These are phyloP conservation scores for Rhinogobio ventralis DNA, from an alignment of 2,797 vertebrate genomes.

Conservation along the genomic window DNA sequence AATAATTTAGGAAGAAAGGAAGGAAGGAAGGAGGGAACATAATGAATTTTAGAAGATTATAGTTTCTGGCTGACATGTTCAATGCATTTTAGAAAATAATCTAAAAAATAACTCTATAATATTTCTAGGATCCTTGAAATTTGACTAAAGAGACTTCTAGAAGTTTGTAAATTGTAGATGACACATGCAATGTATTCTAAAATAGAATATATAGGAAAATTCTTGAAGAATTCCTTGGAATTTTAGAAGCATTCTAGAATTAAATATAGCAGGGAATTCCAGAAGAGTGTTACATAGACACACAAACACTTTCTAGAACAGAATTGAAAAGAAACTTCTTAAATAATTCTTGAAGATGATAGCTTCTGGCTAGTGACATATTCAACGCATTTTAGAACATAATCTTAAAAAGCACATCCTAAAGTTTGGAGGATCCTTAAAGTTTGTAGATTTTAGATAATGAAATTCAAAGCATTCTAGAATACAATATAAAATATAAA, in stretches of 20 bases:
- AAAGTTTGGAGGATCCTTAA: not conserved
- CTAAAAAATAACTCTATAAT: too few species aligned
- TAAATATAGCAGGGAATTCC: not conserved
- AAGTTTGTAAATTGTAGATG: too few species aligned
- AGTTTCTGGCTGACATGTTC: not conserved
- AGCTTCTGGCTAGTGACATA: not conserved
- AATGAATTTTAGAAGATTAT: too few species aligned
- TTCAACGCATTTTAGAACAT: not conserved
- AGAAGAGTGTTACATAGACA: not conserved
- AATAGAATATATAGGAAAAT: too few species aligned
- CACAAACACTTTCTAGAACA: not conserved
- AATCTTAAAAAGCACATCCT: not conserved
- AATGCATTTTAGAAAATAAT: not conserved
- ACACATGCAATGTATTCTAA: too few species aligned
- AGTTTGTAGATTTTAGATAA: too few species aligned
- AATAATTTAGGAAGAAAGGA: too few species aligned
- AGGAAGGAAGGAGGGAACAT: too few species aligned
- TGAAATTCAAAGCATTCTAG: not conserved
- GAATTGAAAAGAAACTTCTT: not conserved
- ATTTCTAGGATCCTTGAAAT: too few species aligned
- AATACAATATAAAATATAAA: not conserved
- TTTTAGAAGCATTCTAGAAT: too few species aligned
- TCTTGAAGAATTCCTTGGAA: too few species aligned
- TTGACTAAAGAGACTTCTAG: too few species aligned
- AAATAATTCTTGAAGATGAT: not conserved